Base-by-base conservation (phyloP, 2,113 vertebrate genomes). In the Pygathrix nemaeus region DNA sequence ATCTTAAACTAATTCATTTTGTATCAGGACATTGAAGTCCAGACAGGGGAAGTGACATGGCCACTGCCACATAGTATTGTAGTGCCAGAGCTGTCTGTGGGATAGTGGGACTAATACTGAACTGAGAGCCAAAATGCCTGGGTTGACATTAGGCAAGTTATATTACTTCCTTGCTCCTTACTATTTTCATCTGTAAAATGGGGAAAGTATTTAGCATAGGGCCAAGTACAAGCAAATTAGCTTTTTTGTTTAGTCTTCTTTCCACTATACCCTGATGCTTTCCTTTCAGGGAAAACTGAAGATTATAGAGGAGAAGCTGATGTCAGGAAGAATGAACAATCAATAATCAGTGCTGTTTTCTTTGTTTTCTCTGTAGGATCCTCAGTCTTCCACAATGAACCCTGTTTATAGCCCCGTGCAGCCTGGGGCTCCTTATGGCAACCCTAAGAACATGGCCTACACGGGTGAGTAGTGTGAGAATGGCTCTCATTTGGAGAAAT, bases 321-420 rank as follows among this genome's bases (percentile, higher is more conserved):
- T 93, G 17, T 97, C 48, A 48, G 79, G 40, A 76, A 93, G 40
- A 88, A 88, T 43, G 38, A 90, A 4, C n/a, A 95, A 32, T 96
- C 75, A 96, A 1, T 95, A 97, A 96, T 92, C 48, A 87, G 9
- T 92, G 38, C 70, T 94, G 50, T 95, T 98, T 88, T 98, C 83
- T 98, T 80, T 97, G 18, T 97, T 98, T 98, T 98, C 79, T 98
- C 99, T 99, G 76, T 99, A 99, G 99, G 99, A 98, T 99, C 99
- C 99, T 98, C 96, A 98, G 99, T 99, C 99, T 99, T 99, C 99
- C 99, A 99, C 98, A 96, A 99, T 99, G 99, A 99, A 99, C 98
- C 99, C 99, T 92, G 99, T 99, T 99, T 99, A 99, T 98, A 99
- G 99, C 99, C 99, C 99, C 80, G 99, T 99, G 97, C 99, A 99